phyloP scores from a whole-genome alignment of 2,888 invertebrate genomes.

The Callimorpha dominula region DNA sequence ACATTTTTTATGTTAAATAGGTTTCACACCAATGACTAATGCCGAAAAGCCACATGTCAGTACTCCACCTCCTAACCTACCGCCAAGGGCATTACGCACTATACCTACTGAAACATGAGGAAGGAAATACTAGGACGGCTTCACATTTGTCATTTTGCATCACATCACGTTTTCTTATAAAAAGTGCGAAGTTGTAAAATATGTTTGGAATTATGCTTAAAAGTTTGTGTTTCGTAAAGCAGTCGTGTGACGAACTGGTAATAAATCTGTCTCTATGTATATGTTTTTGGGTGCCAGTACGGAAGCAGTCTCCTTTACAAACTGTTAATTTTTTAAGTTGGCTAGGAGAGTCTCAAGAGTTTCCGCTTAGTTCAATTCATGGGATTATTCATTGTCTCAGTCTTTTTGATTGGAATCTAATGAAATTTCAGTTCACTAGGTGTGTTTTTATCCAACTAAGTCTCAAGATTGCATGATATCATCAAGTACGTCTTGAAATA shows the following conservation, averaged over 20 bases:
- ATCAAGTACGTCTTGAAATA: neutral
- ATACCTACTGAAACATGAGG: constrained; percentile 28
- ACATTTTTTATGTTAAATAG: neutral
- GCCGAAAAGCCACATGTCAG: neutral
- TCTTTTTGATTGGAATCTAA: neutral
- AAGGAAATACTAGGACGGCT: constrained; percentile 14
- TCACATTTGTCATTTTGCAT: constrained; percentile 20
- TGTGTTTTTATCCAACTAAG: neutral
- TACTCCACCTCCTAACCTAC: neutral
- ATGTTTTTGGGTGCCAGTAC: neutral
- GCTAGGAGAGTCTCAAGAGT: neutral
- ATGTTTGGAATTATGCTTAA: constrained; percentile 10
- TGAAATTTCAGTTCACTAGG: neutral
- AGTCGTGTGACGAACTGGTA: neutral
- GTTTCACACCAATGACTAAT: neutral
- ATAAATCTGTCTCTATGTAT: constrained; percentile 3
- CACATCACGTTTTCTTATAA: constrained; percentile 18
- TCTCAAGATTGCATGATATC: too few species aligned
- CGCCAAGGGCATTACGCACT: constrained; percentile 39
- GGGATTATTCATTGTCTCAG: neutral
- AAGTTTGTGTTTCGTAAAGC: constrained; percentile 4
- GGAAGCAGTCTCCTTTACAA: neutral
- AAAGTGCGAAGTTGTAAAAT: constrained; percentile 10
- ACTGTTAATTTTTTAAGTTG: neutral
- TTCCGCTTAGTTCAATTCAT: neutral